Evolutionary conservation across 2,113 vertebrate species (phyloP), one percentile per base, ranked within the genome.

Genomic region (Elachura formosa): DNA sequence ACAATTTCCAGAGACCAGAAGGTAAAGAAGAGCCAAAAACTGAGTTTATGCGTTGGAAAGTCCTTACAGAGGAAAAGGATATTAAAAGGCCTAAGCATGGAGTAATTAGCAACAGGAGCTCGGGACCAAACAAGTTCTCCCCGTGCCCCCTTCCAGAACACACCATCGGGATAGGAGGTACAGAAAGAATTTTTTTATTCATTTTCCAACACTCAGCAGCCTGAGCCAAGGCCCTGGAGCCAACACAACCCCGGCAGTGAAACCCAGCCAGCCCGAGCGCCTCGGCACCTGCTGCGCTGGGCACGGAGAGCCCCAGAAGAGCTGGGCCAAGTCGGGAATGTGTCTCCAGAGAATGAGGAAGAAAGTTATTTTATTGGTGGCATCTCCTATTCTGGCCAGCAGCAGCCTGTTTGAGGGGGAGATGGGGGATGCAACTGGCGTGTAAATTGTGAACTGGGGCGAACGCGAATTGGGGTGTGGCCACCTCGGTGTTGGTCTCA

Each of bases 171-270:
- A n/a, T 25, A 12, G 36, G 12, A 74, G 24, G 10, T 41, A 54
- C 2, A 3, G 83, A 84, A 92, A 92, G 4, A 3, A 71, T 46
- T 11, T 18, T 14, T 96, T 96, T 92, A 95, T 94, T 94, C 2
- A 1, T 49, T 72, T 78, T 23, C 49, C 6, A 40, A 25, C 48
- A 43, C 20, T n/a, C 82, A 58, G 67, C 58, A 51, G 38, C 5
- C 0, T 18, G 45, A 58, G 48, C 23, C 5, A 4, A 49, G 34
- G 67, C 80, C 29, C 7, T 66, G 14, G 55, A 64, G 64, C 40
- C 34, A 55, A 4, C 17, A 1, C 6, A 40, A 72, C 21, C 24
- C 4, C 40, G 29, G 68, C 72, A 31, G 10, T 78, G 21, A 54
- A 58, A 40, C 6, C 22, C 48, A 36, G 17, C 2, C 46, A 33